Evolutionary conservation across 2,113 vertebrate species (phyloP).

Genomic region (Gambusia holbrooki): DNA sequence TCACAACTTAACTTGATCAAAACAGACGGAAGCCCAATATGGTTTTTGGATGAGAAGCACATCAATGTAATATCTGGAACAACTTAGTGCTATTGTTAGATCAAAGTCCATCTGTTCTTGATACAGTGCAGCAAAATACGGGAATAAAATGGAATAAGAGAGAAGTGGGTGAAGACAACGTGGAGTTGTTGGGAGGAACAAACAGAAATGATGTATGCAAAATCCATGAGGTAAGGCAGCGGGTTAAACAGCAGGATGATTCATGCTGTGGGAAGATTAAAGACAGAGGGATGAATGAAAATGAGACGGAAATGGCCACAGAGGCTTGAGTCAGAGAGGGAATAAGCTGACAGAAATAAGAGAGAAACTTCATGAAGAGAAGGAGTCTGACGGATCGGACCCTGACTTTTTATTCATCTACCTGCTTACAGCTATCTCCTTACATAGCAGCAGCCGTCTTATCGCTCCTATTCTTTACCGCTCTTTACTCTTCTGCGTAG

Average conservation of each 20-base stretch:
- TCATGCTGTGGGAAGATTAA: constrained; percentile 62
- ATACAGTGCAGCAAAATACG: neutral
- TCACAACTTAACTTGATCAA: constrained; percentile 5
- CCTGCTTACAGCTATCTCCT: constrained; percentile 34
- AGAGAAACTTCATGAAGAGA: neutral
- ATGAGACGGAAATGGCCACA: constrained; percentile 32
- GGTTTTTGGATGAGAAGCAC: neutral
- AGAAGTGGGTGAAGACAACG: constrained; percentile 4
- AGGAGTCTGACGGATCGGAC: constrained; percentile 33
- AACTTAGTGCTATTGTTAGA: constrained; percentile 37
- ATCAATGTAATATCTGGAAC: constrained; percentile 43
- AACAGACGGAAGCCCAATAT: neutral
- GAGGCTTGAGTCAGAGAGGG: constrained; percentile 30
- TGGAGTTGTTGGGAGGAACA: constrained; percentile 11
- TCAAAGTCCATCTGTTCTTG: constrained; percentile 19
- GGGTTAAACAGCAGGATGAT: constrained; percentile 44
- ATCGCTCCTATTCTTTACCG: constrained; percentile 29
- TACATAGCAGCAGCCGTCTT: constrained; percentile 17
- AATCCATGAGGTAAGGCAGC: neutral
- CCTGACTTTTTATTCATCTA: constrained; percentile 46
- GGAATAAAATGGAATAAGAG: neutral
- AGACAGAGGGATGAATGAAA: constrained; percentile 41
- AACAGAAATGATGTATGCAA: constrained; percentile 15
- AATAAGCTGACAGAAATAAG: constrained; percentile 29
- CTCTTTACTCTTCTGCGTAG: constrained; percentile 54